Evolutionary conservation across 2,113 vertebrate species (phyloP).

Genomic region (Rana temporaria): DNA sequence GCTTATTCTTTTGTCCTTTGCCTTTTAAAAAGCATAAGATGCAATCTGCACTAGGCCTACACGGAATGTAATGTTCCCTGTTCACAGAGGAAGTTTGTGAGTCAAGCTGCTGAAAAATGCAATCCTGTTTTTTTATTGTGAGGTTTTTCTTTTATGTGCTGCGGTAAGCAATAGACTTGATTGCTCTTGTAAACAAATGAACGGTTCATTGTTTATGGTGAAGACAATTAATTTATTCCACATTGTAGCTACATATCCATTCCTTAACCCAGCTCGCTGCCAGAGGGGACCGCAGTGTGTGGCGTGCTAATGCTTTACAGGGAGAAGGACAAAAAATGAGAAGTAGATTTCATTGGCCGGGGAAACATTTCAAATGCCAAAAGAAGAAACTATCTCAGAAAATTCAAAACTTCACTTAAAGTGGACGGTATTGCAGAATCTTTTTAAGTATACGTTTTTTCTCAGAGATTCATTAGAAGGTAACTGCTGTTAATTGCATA

Average conservation of each 20-base stretch:
- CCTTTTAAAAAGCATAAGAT: background rate
- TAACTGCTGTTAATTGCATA: too few species aligned
- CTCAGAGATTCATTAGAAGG: too few species aligned
- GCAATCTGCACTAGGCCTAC: background rate
- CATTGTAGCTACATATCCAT: conserved; percentile 16
- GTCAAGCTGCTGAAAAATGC: conserved; percentile 11
- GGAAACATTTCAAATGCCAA: too few species aligned
- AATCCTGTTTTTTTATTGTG: conserved; percentile 18
- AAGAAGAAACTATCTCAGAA: too few species aligned
- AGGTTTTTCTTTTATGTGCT: conserved; percentile 43
- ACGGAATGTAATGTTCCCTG: background rate
- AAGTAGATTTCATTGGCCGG: background rate
- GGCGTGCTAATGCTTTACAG: conserved; percentile 33
- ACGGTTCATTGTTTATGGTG: conserved; percentile 35
- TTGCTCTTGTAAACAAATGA: conserved; percentile 37
- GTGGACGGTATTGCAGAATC: too few species aligned
- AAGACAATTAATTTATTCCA: conserved; percentile 47
- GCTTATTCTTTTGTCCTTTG: background rate
- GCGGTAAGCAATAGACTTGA: conserved; percentile 53
- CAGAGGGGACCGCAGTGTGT: conserved; percentile 27
- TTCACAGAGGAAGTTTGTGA: conserved; percentile 3
- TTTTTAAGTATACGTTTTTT: too few species aligned
- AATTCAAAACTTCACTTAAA: too few species aligned
- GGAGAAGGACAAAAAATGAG: background rate
- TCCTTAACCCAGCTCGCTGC: conserved; percentile 11